Evolutionary conservation across 2,888 invertebrate species (phyloP), one percentile per base, ranked within the genome.

Genomic region (Tenthredo amoena): DNA sequence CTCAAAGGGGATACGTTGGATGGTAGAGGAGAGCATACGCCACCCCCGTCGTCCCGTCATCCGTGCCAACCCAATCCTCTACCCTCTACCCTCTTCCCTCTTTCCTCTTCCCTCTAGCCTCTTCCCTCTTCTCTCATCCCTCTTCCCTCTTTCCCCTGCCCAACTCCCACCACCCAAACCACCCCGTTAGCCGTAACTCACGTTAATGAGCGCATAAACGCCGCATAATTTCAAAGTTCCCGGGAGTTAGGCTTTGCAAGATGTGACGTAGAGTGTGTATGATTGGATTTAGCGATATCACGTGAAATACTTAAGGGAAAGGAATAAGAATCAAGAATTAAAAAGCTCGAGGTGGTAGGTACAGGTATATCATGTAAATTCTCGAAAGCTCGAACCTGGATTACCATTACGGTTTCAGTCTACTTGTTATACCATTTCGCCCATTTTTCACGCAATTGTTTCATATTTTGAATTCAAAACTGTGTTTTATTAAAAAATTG

Each of bases 121-220:
- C 47, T 26, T 12, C 83, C n/a, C 47, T 43, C 83, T 50, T 26
- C n/a, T n/a, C n/a, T n/a, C n/a, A n/a, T 50, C 47, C 18, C 72
- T 72, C 47, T 26, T 12, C 83, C n/a, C 47, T 43, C 83, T 50
- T 26, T 26, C 40, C 68, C 40, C 21, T 18, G 6, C 21, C 82
- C 43, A 9, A 37, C 43, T 26, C 43, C 88, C 88, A 87, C 88
- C 87, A 88, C 88, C 87, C 89, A 87, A 87, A 88, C 87, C 87
- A 86, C 47, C 47, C 86, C 88, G 89, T 87, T 88, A 87, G 89
- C 89, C 88, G 89, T 89, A 90, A 90, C 89, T 91, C 90, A 90
- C 89, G 90, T 91, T 91, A 91, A 92, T 91, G 91, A 91, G 90
- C 87, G 89, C 88, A 89, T 91, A 90, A 91, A 91, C 90, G 91